Base-by-base conservation (phyloP, 2,797 vertebrate genomes). In the Cynopterus sphinx region DNA sequence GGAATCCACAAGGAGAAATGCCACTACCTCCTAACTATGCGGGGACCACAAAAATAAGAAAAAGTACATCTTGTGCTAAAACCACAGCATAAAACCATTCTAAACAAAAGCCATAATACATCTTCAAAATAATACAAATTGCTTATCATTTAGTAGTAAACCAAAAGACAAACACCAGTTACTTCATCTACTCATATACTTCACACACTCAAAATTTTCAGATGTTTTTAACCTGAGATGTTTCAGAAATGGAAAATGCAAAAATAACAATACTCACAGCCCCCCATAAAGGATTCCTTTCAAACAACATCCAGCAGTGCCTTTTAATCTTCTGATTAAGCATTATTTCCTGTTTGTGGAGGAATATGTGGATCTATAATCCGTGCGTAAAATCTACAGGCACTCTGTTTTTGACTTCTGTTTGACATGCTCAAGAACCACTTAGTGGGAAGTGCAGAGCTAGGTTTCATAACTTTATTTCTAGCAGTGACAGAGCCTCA, bases 181-280 rank as follows among this genome's bases (percentile, higher is more conserved):
- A 91, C 26, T 75, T 82, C 68, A 36, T 55, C 83, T n/a, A 17
- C 43, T 57, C 31, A 26, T 6, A 79, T 9, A 78, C 46, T 65
- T 53, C 9, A 2, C 28, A 88, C 5, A 41, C 16, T 90, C 57
- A 74, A 39, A 61, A 87, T 81, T 57, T 39, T 55, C 53, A 61
- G 77, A 24, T 11, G 36, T 53, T 46, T 51, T 67, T 46, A 46
- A 49, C 22, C 49, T 36, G 43, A 95, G 9, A 51, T 8, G 67
- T 33, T 71, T 82, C 19, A 68, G 84, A 96, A 93, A 71, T 19
- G 28, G 26, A 36, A 46, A 87, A 28, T 19, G 43, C 28, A 93
- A 86, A 81, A 97, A 67, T 3, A 21, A 67, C 24, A 84, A 90
- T 97, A 98, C 97, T 98, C 90, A 98, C 97, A 96, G 78, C 73